Evolutionary conservation across 2,888 invertebrate species (phyloP).

Genomic region (Chymomyza procnemis): DNA sequence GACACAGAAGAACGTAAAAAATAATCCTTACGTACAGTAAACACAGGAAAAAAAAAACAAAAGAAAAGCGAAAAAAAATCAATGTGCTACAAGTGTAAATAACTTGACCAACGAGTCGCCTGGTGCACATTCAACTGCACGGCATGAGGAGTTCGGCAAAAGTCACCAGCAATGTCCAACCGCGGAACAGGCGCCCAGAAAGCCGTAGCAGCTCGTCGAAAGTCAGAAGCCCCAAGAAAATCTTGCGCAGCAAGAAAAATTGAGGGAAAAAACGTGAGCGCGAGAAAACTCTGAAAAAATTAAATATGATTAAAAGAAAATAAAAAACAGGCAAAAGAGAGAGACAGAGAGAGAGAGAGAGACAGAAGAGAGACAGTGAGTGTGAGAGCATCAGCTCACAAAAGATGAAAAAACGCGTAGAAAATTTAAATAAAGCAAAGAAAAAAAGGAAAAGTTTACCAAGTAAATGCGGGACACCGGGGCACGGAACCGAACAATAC

Average conservation of each 20-base stretch:
- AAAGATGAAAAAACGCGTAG: slow-evolving; percentile 16
- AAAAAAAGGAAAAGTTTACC: slow-evolving; percentile 37
- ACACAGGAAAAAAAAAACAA: slow-evolving; percentile 24
- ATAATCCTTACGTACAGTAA: slow-evolving; percentile 32
- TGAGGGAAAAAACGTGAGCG: slow-evolving; percentile 45
- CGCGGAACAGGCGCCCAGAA: slow-evolving; percentile 66
- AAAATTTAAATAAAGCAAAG: slow-evolving; percentile 50
- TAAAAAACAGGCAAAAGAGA: slow-evolving; percentile 38
- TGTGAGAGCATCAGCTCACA: slow-evolving; percentile 4
- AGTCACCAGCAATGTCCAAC: slow-evolving; percentile 65
- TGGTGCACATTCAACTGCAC: neutral
- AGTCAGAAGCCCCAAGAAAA: slow-evolving; percentile 35
- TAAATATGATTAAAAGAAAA: slow-evolving; percentile 71
- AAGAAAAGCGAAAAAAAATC: slow-evolving; percentile 45
- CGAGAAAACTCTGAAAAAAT: slow-evolving; percentile 63
- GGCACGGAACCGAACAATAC: slow-evolving; percentile 29
- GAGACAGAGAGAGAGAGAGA: slow-evolving; percentile 11
- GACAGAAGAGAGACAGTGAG: slow-evolving; percentile 4
- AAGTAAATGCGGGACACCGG: slow-evolving; percentile 16
- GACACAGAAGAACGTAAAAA: slow-evolving; percentile 36
- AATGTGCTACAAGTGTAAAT: slow-evolving; percentile 68
- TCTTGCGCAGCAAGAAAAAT: slow-evolving; percentile 26
- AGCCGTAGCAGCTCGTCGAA: slow-evolving; percentile 39
- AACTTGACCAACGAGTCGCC: slow-evolving; percentile 54
- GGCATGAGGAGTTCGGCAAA: slow-evolving; percentile 3